Percentiles rank a stretch among this genome's conserved stretches.
Evolutionary conservation across 2,888 invertebrate species (phyloP).

Genomic region (Frankliniella intonsa): DNA sequence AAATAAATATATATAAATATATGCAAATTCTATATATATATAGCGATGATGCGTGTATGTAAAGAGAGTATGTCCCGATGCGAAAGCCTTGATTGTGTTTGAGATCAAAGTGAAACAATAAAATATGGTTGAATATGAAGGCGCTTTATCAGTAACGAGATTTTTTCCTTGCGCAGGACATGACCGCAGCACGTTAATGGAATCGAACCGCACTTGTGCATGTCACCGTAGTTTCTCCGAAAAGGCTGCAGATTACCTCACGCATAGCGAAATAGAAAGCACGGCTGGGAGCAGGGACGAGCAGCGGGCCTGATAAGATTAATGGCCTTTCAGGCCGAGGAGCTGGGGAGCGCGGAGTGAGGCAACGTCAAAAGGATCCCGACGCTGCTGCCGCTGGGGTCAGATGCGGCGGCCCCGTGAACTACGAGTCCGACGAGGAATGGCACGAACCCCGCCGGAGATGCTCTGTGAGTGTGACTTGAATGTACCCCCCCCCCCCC

Average conservation of each 20-base stretch:
- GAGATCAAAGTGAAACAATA: slow-evolving; percentile 20
- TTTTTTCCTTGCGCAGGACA: too few relatives aligned
- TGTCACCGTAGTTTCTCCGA: too few relatives aligned
- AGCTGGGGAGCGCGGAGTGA: not conserved
- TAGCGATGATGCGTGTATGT: slow-evolving; percentile 22
- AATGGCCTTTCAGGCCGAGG: slow-evolving; percentile 7
- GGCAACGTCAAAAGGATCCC: slow-evolving; percentile 6
- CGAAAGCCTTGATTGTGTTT: slow-evolving; percentile 4
- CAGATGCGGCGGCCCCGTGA: not conserved
- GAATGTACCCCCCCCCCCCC: not conserved
- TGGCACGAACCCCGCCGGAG: not conserved
- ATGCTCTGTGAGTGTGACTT: not conserved
- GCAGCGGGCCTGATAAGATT: not conserved
- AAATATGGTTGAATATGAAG: slow-evolving; percentile 25
- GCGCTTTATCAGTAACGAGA: not conserved
- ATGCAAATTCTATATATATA: slow-evolving; percentile 27
- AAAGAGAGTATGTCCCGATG: slow-evolving; percentile 16
- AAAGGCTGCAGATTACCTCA: too few relatives aligned
- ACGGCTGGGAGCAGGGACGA: slow-evolving; percentile 3
- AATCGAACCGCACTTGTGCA: too few relatives aligned
- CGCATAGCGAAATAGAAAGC: slow-evolving; percentile 2
- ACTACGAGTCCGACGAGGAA: not conserved
- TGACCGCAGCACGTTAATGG: too few relatives aligned
- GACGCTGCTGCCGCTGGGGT: not conserved
- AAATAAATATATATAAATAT: slow-evolving; percentile 27